Conservation (phyloP, 2,113 vertebrate species). For the Rafetus swinhoei region DNA sequence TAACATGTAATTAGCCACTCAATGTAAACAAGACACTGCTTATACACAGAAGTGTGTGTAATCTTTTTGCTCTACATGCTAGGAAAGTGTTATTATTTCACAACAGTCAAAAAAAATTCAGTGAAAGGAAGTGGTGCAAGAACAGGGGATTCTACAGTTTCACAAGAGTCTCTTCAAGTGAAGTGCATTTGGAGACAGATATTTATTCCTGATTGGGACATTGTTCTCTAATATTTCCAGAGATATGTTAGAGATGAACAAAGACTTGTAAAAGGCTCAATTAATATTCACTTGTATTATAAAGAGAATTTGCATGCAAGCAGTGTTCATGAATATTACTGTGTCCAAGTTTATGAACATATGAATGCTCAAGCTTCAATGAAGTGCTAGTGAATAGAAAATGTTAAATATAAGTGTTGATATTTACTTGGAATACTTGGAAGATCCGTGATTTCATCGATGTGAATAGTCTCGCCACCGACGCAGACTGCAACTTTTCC, state of each 20-base stretch:
- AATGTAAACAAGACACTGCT: slow-evolving; percentile 63
- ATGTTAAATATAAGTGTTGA: not conserved
- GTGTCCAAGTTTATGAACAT: not conserved
- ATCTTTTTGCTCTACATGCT: slow-evolving; percentile 32
- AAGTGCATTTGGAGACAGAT: rapidly evolving
- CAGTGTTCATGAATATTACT: not conserved
- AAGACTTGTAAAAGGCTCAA: not conserved
- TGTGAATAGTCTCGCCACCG: too few relatives aligned
- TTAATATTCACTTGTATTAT: not conserved
- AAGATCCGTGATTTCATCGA: too few relatives aligned
- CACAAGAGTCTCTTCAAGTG: not conserved
- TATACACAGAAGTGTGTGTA: slow-evolving; percentile 37
- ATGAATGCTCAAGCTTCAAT: rapidly evolving
- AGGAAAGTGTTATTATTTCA: slow-evolving; percentile 14
- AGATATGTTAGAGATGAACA: not conserved
- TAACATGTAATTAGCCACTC: slow-evolving; percentile 35
- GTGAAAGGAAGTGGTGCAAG: not conserved
- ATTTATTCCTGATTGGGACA: not conserved
- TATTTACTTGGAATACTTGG: not conserved
- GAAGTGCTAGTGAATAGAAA: not conserved
- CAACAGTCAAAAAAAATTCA: not conserved
- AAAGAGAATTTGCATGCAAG: not conserved
- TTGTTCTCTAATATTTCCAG: not conserved
- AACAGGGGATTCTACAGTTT: not conserved
- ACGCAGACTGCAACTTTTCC: too few relatives aligned